Percentiles rank a stretch among this genome's conserved stretches.
phyloP scores from a whole-genome alignment of 2,113 vertebrate genomes.

The Clinocottus analis region DNA sequence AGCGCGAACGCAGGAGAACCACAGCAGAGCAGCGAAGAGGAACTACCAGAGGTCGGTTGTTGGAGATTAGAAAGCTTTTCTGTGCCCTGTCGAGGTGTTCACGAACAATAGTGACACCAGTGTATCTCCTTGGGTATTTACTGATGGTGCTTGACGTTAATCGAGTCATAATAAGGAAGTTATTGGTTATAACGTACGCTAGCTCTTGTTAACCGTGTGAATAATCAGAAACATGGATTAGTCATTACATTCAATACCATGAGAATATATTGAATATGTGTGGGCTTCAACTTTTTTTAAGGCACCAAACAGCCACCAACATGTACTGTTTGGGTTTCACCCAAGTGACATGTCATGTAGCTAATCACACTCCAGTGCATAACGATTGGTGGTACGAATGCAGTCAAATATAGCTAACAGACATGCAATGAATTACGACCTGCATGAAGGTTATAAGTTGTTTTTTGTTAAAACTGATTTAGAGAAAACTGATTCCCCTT shows the following conservation, averaged over 20 bases:
- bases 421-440: not conserved
- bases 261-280: too few species aligned
- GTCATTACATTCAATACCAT: too few species aligned
- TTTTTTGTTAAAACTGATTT: not conserved
- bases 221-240: too few species aligned
- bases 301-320: not conserved
- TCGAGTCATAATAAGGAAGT: not conserved
- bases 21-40: constrained; percentile 79
- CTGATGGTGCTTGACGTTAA: not conserved
- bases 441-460: not conserved
- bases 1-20: constrained; percentile 49
- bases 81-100: not conserved
- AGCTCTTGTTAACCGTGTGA: not conserved
- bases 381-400: not conserved
- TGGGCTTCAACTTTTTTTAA: not conserved
- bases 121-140: not conserved
- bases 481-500: too few species aligned
- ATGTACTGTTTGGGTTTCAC: not conserved
- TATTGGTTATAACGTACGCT: not conserved
- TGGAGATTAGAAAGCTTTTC: too few species aligned
- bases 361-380: too few species aligned
- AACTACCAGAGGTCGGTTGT: constrained; percentile 82
- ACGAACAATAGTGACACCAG: fast-evolving
- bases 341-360: not conserved
- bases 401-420: not conserved